A percentile compares a stretch with the other conserved stretches of the same genome.
Evolutionary conservation across 2,113 vertebrate genomes (phyloP).

Genomic region (Murina feae): DNA sequence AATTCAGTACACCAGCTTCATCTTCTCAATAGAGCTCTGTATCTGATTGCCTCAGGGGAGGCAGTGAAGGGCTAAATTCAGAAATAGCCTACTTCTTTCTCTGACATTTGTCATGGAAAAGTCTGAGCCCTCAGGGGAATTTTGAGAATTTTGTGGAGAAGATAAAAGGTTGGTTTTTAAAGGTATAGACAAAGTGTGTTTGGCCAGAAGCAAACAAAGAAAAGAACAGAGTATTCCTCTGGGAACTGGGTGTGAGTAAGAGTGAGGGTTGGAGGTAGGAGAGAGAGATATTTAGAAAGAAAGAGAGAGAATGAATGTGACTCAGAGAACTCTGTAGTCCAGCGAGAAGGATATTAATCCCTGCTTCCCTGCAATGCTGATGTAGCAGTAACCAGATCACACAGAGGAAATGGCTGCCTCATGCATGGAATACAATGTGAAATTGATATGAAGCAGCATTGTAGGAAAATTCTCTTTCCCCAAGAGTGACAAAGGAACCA

Average conservation of each 20-base stretch:
- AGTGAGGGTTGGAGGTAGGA: no score
- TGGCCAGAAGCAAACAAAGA: neutral
- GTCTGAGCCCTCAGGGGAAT: neutral
- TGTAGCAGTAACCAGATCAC: neutral
- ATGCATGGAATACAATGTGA: neutral
- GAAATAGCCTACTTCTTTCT: constrained; percentile 42
- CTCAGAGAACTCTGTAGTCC: neutral
- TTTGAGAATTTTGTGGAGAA: constrained; percentile 32
- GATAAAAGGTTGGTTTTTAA: constrained; percentile 27
- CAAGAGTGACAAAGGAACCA: neutral
- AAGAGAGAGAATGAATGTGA: neutral
- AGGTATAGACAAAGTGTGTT: constrained; percentile 22
- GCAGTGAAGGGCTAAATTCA: constrained; percentile 6
- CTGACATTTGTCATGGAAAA: constrained; percentile 30
- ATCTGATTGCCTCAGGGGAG: neutral
- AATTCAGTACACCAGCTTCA: neutral
- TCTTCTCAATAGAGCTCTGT: neutral
- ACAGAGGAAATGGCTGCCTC: neutral
- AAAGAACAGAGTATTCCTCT: neutral
- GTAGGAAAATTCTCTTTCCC: neutral
- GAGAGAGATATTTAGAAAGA: neutral
- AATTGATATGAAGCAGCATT: neutral
- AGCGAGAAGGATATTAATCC: neutral
- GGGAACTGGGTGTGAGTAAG: neutral
- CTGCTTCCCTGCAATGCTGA: neutral